phyloP scores from a whole-genome alignment of 2,888 invertebrate species.

The Frankliniella intonsa region DNA sequence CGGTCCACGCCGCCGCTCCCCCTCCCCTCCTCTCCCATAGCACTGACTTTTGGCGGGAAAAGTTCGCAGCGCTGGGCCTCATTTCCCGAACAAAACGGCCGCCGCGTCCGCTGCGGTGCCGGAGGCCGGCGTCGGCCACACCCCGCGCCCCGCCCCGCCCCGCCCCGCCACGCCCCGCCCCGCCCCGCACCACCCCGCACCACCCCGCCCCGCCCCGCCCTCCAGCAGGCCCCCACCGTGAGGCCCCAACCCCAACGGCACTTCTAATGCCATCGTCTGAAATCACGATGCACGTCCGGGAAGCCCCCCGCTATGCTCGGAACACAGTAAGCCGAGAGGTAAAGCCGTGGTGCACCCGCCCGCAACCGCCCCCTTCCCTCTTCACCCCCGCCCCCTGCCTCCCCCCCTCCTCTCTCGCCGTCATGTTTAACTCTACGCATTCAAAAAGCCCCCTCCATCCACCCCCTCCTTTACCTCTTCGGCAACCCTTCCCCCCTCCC shows the following conservation, averaged over 20 bases:
- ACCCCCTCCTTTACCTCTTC: not conserved
- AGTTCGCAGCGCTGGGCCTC: not conserved
- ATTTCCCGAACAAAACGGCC: slow-evolving; percentile 24
- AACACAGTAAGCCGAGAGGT: not conserved
- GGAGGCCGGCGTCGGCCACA: not conserved
- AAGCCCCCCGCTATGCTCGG: not conserved
- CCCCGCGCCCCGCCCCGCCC: not conserved
- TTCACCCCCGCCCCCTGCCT: too few relatives aligned
- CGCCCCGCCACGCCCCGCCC: not conserved
- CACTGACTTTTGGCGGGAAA: slow-evolving; percentile 14
- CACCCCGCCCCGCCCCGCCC: not conserved
- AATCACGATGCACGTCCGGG: slow-evolving; percentile 22
- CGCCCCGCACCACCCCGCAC: not conserved
- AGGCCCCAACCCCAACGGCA: not conserved
- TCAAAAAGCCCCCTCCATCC: not conserved
- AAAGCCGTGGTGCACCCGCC: not conserved
- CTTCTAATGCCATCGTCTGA: slow-evolving; percentile 19
- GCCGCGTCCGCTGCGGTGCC: slow-evolving; percentile 8
- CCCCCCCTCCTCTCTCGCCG: not conserved
- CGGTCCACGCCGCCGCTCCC: not conserved
- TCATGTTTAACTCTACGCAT: not conserved
- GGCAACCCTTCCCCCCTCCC: not conserved
- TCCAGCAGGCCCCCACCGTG: not conserved
- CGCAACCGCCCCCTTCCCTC: too few relatives aligned
- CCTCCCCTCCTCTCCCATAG: not conserved